phyloP scores from a whole-genome alignment of 2,888 invertebrate genomes.

The Hydropsyche betteni region DNA sequence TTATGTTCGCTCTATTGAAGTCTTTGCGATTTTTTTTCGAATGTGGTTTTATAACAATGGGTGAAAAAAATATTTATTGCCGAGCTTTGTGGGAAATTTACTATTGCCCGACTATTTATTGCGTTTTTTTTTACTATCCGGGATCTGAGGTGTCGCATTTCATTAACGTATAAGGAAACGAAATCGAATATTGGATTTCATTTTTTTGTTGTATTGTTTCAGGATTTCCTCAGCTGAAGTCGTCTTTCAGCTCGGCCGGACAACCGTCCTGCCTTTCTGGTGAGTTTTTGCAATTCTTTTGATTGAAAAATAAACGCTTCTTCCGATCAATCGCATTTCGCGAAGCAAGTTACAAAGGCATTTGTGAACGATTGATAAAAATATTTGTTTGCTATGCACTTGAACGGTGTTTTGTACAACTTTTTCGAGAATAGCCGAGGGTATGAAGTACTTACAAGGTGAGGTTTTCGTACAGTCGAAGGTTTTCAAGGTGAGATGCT shows the following conservation, averaged over 20 bases:
- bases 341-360: not conserved
- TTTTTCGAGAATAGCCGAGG: slow-evolving; percentile 21
- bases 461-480: slow-evolving; percentile 36
- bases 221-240: slow-evolving; percentile 75
- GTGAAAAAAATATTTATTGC: slow-evolving; percentile 40
- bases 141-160: slow-evolving; percentile 32
- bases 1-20: slow-evolving; percentile 38
- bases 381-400: slow-evolving; percentile 22
- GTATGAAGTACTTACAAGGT: slow-evolving; percentile 31
- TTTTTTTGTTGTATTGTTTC: slow-evolving; percentile 55
- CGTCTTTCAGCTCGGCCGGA: slow-evolving; percentile 69
- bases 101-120: slow-evolving; percentile 8
- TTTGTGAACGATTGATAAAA: slow-evolving; percentile 20
- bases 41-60: slow-evolving; percentile 31
- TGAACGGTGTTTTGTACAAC: slow-evolving; percentile 27
- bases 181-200: slow-evolving; percentile 15
- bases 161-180: slow-evolving; percentile 37
- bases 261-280: slow-evolving; percentile 70
- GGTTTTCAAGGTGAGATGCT: slow-evolving; percentile 48
- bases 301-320: not conserved
- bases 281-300: slow-evolving; percentile 56
- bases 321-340: slow-evolving; percentile 5
- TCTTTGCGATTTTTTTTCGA: slow-evolving; percentile 34
- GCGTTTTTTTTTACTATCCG: slow-evolving; percentile 4
- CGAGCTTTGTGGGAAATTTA: slow-evolving; percentile 26